Base-by-base conservation (phyloP, 2,888 invertebrate species). In the Nephrotoma appendiculata region DNA sequence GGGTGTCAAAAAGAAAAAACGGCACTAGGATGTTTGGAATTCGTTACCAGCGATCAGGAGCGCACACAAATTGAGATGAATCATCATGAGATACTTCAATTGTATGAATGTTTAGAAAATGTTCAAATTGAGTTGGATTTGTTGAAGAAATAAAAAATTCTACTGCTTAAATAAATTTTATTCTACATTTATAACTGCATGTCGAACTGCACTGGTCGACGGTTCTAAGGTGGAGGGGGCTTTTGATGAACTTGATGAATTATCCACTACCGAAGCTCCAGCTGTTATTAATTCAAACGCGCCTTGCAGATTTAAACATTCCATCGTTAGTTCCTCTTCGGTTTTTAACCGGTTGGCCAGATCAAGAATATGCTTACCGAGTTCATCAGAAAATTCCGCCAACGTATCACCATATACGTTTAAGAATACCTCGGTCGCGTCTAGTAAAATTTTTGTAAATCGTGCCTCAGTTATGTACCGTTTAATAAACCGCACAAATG, bases 401-500 rank as follows among this genome's bases (percentile, higher is more conserved):
- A 95, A 91, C 89, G 92, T 92, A 87, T 93, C 93, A 89, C 95
- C 95, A 90, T 95, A 96, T 1, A 95, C 93, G 92, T 96, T 96
- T 88, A 97, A 91, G 87, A 98, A 93, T 31, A 94, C 93, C 91
- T 95, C 95, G 2, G 94, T 93, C 12, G 96, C 95, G 91, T 96
- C 95, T 86, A 96, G 93, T 0, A 98, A 90, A 7, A 95, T 93
- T 87, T 95, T 93, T 87, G 95, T 95, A 91, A 96, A 97, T 88
- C 95, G 93, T 86, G 94, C 93, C 89, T 96, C 96, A 48, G 96
- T 94, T 86, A 98, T 93, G 90, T 95, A 92, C 87, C 93, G 94
- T 88, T 93, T 93, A n/a, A 98, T 92, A 91, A 98, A 99, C 87
- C 94, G 93, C 7, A 98, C 91, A 87, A 98, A 92, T 87, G 92